phyloP scores from a whole-genome alignment of 2,888 invertebrate genomes.

The Morpho helenor region DNA sequence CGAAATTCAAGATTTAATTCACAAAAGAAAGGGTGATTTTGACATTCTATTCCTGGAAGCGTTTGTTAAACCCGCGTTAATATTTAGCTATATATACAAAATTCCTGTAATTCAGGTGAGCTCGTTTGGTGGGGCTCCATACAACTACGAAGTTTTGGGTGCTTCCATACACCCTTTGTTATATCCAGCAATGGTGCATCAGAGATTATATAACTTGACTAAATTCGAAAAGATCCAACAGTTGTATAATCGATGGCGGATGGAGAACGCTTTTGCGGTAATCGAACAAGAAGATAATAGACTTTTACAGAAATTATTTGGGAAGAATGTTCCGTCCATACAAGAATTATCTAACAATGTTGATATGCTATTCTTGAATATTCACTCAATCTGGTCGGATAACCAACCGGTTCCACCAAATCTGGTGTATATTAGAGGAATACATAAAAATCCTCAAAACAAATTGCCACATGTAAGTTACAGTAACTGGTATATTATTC shows the following conservation, averaged over 20 bases:
- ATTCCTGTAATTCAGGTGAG: constrained; percentile 30
- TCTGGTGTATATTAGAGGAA: constrained; percentile 55
- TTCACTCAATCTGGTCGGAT: constrained; percentile 48
- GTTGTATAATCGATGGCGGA: neutral
- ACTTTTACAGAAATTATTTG: constrained; percentile 34
- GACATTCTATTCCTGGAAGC: constrained; percentile 35
- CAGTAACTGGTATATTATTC: too few species aligned
- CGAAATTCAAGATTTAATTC: constrained; percentile 22
- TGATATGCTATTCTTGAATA: constrained; percentile 57
- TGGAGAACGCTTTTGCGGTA: neutral
- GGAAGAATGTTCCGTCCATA: constrained; percentile 32
- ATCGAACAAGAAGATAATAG: constrained; percentile 22
- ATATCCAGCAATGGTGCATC: constrained; percentile 23
- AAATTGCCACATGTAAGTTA: constrained; percentile 40
- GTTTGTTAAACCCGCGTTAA: neutral
- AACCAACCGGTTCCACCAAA: constrained; percentile 57
- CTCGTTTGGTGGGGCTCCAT: constrained; percentile 20
- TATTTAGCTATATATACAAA: neutral
- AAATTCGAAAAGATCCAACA: constrained; percentile 31
- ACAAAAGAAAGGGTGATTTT: constrained; percentile 26
- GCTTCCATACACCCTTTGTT: constrained; percentile 26
- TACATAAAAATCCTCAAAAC: constrained; percentile 48
- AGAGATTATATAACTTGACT: constrained; percentile 32
- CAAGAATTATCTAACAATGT: constrained; percentile 37
- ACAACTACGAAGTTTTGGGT: constrained; percentile 22